phyloP scores from a whole-genome alignment of 2,888 invertebrate genomes.

The Microctonus brassicae region DNA sequence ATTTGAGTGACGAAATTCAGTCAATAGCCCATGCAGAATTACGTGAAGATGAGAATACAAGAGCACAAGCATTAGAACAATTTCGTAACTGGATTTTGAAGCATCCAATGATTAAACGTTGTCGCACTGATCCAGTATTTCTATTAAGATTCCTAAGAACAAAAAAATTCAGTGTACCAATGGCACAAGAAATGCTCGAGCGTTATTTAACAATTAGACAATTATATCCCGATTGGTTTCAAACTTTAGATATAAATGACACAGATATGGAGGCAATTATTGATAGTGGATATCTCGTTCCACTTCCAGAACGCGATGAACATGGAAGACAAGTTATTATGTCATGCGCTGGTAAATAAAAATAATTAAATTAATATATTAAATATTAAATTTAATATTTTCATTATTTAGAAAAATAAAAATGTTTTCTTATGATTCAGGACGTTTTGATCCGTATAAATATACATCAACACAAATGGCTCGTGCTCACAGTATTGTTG shows the following conservation, averaged over 20 bases:
- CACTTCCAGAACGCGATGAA: slow-evolving; percentile 80
- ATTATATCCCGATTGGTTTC: slow-evolving; percentile 89
- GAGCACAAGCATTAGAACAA: slow-evolving; percentile 82
- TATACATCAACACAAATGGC: slow-evolving; percentile 88
- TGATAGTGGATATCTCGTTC: slow-evolving; percentile 83
- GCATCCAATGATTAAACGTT: slow-evolving; percentile 85
- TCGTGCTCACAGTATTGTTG: slow-evolving; percentile 86
- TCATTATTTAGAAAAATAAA: slow-evolving; percentile 4
- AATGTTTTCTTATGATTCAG: slow-evolving; percentile 61
- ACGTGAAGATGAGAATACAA: slow-evolving; percentile 82
- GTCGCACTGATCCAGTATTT: slow-evolving; percentile 86
- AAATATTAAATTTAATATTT: too few relatives aligned
- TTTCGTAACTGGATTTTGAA: slow-evolving; percentile 87
- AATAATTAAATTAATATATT: not conserved
- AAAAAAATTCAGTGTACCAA: slow-evolving; percentile 88
- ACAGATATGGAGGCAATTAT: slow-evolving; percentile 85
- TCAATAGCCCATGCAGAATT: slow-evolving; percentile 72
- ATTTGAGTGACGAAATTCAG: slow-evolving; percentile 51
- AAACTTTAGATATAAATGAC: slow-evolving; percentile 83
- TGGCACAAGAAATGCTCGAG: slow-evolving; percentile 89
- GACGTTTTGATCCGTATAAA: slow-evolving; percentile 82
- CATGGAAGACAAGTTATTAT: slow-evolving; percentile 84
- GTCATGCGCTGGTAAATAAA: slow-evolving; percentile 78
- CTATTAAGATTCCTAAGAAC: slow-evolving; percentile 87
- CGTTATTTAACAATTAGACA: slow-evolving; percentile 88